Percentiles rank a stretch among this genome's conserved stretches.
Evolutionary conservation across 2,888 invertebrate genomes (phyloP).

Genomic region (Apamea crenata): DNA sequence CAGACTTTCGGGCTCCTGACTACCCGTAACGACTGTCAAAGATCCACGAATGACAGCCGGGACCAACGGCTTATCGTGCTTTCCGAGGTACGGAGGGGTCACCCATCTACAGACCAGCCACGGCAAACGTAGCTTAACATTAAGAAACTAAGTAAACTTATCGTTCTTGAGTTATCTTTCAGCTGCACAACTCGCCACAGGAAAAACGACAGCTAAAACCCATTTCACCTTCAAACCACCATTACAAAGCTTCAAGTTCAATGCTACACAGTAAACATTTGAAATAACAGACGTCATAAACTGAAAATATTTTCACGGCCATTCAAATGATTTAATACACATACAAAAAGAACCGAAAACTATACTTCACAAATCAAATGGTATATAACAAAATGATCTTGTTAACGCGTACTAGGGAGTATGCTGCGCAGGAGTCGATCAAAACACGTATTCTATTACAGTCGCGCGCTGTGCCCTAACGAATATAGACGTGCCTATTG

Average conservation of each 20-base stretch:
- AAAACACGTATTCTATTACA: constrained; percentile 58
- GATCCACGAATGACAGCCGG: too few species aligned
- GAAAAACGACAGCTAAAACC: constrained; percentile 20
- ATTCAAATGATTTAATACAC: constrained; percentile 51
- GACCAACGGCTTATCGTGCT: too few species aligned
- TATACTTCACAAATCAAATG: constrained; percentile 17
- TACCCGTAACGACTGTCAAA: too few species aligned
- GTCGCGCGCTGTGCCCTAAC: constrained; percentile 63
- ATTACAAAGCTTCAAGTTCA: constrained; percentile 42
- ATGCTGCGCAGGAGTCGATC: constrained; percentile 62
- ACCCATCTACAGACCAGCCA: too few species aligned
- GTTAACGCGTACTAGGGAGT: constrained; percentile 6
- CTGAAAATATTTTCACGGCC: constrained; percentile 39
- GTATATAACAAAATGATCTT: constrained; percentile 36
- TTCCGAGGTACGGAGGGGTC: too few species aligned
- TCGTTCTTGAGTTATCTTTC: not conserved
- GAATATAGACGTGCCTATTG: constrained; percentile 60
- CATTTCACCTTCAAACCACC: constrained; percentile 32
- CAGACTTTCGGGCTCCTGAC: too few species aligned
- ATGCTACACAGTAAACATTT: constrained; percentile 7
- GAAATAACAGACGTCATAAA: constrained; percentile 29
- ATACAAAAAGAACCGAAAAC: constrained; percentile 34
- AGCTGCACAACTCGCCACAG: not conserved
- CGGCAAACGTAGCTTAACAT: not conserved
- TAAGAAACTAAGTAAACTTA: not conserved